Base-by-base conservation (phyloP, 2,113 vertebrate genomes). In the Microtus richardsoni region DNA sequence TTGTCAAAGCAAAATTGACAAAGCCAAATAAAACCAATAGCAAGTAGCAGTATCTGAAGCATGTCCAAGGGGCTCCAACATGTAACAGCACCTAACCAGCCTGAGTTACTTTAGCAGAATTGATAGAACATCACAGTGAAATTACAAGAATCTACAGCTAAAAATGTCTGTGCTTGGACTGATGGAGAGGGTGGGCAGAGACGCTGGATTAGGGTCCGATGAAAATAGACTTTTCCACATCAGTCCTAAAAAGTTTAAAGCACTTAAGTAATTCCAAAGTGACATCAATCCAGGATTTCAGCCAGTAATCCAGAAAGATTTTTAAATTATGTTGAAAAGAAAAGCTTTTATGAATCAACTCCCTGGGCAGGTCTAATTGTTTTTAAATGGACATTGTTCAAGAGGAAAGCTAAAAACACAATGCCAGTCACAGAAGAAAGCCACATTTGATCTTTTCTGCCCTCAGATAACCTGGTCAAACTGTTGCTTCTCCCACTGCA, bases 381-480 rank as follows among this genome's bases (percentile, higher is more conserved):
- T 97, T 95, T 96, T 98, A 88, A 92, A 98, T 84, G 90, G 97
- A 64, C 91, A 97, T 97, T 98, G 97, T 98, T 96, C 94, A 95
- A 97, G 95, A 97, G 97, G 93, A 98, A 98, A 98, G 97, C 74
- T 41, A 30, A 93, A 96, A 97, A 74, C 66, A 98, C 97, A 98
- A 97, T 98, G 92, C 82, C 58, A 93, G 95, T 96, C 97, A 98
- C 97, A 92, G 98, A 98, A 98, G 98, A 96, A 97, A 98, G 79
- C 93, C 83, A 89, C 90, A 97, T 99, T 98, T 98, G 98, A 98
- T 98, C 98, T 98, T 97, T 97, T 96, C 93, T 97, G 98, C 97
- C 97, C 98, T 97, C 96, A 97, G 98, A 98, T 96, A 97, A 98
- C 98, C 98, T 94, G 90, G 98, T 98, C 98, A 98, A 98, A 98